phyloP scores from a whole-genome alignment of 2,797 vertebrate species.

The Sebastes hopkinsi region DNA sequence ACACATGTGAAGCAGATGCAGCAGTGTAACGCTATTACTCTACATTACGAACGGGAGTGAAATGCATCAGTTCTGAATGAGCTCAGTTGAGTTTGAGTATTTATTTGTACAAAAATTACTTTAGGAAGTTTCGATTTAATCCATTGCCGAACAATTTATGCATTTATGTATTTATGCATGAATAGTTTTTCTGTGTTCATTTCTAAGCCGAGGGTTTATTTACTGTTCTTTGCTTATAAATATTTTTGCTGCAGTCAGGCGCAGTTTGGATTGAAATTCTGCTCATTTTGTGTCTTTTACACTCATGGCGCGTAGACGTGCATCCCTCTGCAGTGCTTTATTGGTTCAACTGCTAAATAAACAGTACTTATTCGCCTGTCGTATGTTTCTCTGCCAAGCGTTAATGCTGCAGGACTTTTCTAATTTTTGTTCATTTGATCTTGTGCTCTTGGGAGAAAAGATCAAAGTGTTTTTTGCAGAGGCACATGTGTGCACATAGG shows the following conservation, averaged over 20 bases:
- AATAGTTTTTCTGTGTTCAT: conserved; percentile 30
- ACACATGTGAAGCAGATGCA: conserved; percentile 43
- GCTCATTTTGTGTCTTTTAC: background rate
- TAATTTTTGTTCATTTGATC: conserved; percentile 7
- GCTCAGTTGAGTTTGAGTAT: background rate
- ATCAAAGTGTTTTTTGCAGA: conserved; percentile 31
- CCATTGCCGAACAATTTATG: conserved; percentile 40
- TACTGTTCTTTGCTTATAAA: conserved; percentile 32
- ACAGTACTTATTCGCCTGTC: background rate
- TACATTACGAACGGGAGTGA: background rate
- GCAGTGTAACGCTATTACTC: conserved; percentile 5
- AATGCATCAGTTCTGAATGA: conserved; percentile 17
- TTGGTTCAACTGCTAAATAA: conserved; percentile 10
- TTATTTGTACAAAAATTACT: conserved; percentile 44
- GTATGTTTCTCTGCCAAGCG: conserved; percentile 1
- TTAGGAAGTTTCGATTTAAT: conserved; percentile 28
- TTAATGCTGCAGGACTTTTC: background rate
- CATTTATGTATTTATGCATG: conserved; percentile 62
- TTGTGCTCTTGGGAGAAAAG: background rate
- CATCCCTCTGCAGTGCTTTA: background rate
- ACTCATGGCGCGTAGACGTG: background rate
- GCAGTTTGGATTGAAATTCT: conserved; percentile 24
- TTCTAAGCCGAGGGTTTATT: conserved; percentile 29
- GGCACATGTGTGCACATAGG: background rate
- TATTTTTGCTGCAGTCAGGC: background rate